These are phyloP conservation scores for Panzeria rudis DNA, from an alignment of 2,888 invertebrate species.

Conservation along the genomic window DNA sequence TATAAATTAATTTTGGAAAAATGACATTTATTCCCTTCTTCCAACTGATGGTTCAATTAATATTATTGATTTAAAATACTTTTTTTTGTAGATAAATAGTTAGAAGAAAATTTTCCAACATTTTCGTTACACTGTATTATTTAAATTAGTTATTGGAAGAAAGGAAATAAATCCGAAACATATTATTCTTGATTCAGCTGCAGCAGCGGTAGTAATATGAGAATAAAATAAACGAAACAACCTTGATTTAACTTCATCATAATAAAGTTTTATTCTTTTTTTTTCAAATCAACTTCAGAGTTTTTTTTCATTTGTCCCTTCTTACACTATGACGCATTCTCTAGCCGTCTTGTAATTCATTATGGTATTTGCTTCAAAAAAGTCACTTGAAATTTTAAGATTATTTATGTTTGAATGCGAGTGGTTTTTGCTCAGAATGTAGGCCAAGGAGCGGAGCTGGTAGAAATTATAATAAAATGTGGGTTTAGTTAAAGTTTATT, in stretches of 20 bases:
- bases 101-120: too few relatives aligned
- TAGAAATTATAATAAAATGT: conserved; percentile 37
- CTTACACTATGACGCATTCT: neutral
- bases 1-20: too few relatives aligned
- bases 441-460: conserved; percentile 57
- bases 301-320: neutral
- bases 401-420: conserved; percentile 34
- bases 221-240: conserved; percentile 43
- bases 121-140: neutral
- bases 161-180: neutral
- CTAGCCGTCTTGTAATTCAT: conserved; percentile 20
- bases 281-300: conserved; percentile 3
- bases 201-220: neutral
- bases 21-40: too few relatives aligned
- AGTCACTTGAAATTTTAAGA: conserved; percentile 53
- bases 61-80: too few relatives aligned
- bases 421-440: conserved; percentile 15
- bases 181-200: neutral
- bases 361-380: conserved; percentile 43
- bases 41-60: too few relatives aligned
- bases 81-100: too few relatives aligned
- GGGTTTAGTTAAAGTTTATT: conserved; percentile 52
- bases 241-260: conserved; percentile 54
- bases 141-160: neutral
- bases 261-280: conserved; percentile 11